Percentiles rank a stretch among this genome's conserved stretches.
These are phyloP conservation scores for Nycteola revayana DNA, from an alignment of 2,888 invertebrate species.

Conservation along the genomic window DNA sequence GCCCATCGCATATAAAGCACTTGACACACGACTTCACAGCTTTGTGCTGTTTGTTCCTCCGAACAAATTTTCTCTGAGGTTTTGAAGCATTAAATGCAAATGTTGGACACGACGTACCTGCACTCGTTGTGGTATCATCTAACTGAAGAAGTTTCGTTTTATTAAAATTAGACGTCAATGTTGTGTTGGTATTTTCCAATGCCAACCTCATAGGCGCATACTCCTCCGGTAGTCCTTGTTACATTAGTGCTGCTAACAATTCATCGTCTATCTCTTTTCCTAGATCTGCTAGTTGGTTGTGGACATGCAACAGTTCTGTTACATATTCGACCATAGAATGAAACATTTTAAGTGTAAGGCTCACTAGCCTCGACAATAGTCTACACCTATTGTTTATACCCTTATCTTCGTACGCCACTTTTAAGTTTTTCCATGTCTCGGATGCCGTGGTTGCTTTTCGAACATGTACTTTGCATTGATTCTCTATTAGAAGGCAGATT, in stretches of 20 bases:
- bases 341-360: not conserved
- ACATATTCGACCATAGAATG: not conserved
- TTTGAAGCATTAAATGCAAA: not conserved
- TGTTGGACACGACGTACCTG: not conserved
- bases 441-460: not conserved
- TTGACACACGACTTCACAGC: too few species aligned
- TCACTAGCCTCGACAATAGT: not conserved
- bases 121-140: not conserved
- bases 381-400: not conserved
- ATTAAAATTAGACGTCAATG: not conserved
- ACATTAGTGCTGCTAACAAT: not conserved
- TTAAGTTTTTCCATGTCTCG: not conserved
- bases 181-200: constrained; percentile 1
- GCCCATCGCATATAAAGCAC: not conserved
- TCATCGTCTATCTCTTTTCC: not conserved
- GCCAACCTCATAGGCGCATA: not conserved
- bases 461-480: constrained; percentile 2
- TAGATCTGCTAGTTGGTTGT: not conserved
- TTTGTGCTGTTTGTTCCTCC: not conserved
- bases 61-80: not conserved
- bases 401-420: not conserved
- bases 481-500: not conserved
- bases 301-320: not conserved
- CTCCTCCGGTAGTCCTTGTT: not conserved
- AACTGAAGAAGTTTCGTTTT: not conserved